phyloP scores from a whole-genome alignment of 2,113 vertebrate species.

The Riparia riparia region DNA sequence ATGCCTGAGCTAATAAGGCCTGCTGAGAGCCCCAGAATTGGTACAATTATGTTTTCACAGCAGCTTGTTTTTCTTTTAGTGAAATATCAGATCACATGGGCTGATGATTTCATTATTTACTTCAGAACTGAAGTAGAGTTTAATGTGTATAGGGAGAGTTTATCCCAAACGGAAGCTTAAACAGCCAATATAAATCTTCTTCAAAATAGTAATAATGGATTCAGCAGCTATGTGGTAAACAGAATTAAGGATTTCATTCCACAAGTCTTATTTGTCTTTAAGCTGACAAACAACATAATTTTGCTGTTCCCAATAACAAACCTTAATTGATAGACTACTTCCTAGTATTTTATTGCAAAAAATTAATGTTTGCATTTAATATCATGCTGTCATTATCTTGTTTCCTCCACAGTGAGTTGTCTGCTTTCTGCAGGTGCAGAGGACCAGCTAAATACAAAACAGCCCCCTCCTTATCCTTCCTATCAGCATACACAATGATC shows the following conservation, averaged over 20 bases:
- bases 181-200: constrained; percentile 37
- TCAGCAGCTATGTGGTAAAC: constrained; percentile 44
- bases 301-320: constrained; percentile 55
- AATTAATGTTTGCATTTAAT: constrained; percentile 78
- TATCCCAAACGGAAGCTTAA: not conserved
- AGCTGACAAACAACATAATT: constrained; percentile 54
- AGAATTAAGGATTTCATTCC: constrained; percentile 67
- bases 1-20: not conserved
- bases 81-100: constrained; percentile 1
- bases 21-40: constrained; percentile 8
- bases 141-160: not conserved
- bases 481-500: constrained; percentile 53
- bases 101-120: not conserved
- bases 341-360: constrained; percentile 70
- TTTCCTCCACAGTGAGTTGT: constrained; percentile 71
- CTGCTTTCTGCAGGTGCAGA: constrained; percentile 78
- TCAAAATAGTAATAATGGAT: constrained; percentile 34
- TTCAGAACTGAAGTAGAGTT: constrained; percentile 16
- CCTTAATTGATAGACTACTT: constrained; percentile 74
- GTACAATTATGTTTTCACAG: constrained; percentile 25
- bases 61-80: constrained; percentile 6
- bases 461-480: not conserved
- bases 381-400: constrained; percentile 75
- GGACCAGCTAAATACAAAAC: constrained; percentile 65
- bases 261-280: constrained; percentile 54